Conservation (phyloP, 2,888 invertebrate genomes). For the Polydrusus pterygomalis region DNA sequence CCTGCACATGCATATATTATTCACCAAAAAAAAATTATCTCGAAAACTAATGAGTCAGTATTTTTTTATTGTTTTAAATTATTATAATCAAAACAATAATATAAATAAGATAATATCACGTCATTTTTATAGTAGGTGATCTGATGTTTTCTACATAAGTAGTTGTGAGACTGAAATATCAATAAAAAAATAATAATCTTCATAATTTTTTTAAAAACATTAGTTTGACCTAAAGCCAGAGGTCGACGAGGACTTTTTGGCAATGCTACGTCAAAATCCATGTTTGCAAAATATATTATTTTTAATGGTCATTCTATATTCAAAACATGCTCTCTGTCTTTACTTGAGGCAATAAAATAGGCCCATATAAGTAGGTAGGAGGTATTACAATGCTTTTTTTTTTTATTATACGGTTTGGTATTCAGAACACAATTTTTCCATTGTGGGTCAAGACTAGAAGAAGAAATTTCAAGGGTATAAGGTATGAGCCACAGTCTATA, state of each 20-base stretch:
- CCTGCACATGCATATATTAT: not conserved
- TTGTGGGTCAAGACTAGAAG: slow-evolving; percentile 13
- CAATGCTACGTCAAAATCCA: not conserved
- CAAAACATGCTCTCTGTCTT: not conserved
- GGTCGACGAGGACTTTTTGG: not conserved
- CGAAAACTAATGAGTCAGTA: not conserved
- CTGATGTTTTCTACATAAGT: not conserved
- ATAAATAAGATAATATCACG: not conserved
- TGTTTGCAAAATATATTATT: not conserved
- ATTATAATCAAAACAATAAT: slow-evolving; percentile 1
- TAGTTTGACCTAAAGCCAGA: not conserved
- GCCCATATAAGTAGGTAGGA: not conserved
- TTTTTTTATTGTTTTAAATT: not conserved
- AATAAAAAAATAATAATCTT: no score
- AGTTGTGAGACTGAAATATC: not conserved
- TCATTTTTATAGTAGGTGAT: not conserved
- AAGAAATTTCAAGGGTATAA: slow-evolving; percentile 13
- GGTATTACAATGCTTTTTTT: not conserved
- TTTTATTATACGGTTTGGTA: not conserved
- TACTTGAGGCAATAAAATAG: not conserved
- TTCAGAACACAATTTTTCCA: not conserved
- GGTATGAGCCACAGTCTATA: not conserved
- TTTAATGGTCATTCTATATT: not conserved
- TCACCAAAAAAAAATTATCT: not conserved
- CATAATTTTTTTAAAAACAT: no score